phyloP scores from a whole-genome alignment of 2,113 vertebrate genomes.

The Garra rufa region DNA sequence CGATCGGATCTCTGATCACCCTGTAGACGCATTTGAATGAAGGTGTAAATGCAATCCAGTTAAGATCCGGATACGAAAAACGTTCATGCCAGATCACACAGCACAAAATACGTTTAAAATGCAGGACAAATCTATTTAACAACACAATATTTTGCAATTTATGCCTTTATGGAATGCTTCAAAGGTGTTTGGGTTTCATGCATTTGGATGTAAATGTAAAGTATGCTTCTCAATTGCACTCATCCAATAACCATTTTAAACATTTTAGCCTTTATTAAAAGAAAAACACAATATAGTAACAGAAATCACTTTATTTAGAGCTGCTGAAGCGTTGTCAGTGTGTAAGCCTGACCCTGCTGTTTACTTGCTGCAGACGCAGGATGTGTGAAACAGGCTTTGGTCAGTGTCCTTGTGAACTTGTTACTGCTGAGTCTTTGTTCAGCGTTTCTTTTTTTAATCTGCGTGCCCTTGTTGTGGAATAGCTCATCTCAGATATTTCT shows the following conservation, averaged over 20 bases:
- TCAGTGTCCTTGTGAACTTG: conserved; percentile 3
- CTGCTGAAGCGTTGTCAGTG: background rate
- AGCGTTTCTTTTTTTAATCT: background rate
- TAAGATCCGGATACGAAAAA: background rate
- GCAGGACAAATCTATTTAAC: background rate
- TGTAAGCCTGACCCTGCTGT: background rate
- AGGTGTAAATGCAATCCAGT: background rate
- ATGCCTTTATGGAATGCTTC: no score
- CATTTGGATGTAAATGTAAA: background rate
- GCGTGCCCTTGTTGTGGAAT: conserved; percentile 27
- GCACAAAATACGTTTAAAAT: background rate
- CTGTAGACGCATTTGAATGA: background rate
- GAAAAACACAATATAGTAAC: background rate
- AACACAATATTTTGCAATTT: background rate
- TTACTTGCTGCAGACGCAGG: background rate
- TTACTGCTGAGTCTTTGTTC: conserved; percentile 3
- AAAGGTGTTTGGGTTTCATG: background rate
- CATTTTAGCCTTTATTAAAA: background rate
- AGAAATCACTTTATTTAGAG: background rate
- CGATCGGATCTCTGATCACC: background rate
- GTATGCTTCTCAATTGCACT: background rate
- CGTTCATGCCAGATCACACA: background rate
- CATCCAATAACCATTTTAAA: background rate
- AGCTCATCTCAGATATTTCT: background rate
- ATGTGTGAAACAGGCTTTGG: background rate